These are phyloP conservation scores for Branchellion lobata DNA, from an alignment of 2,888 invertebrate genomes.

Conservation along the genomic window DNA sequence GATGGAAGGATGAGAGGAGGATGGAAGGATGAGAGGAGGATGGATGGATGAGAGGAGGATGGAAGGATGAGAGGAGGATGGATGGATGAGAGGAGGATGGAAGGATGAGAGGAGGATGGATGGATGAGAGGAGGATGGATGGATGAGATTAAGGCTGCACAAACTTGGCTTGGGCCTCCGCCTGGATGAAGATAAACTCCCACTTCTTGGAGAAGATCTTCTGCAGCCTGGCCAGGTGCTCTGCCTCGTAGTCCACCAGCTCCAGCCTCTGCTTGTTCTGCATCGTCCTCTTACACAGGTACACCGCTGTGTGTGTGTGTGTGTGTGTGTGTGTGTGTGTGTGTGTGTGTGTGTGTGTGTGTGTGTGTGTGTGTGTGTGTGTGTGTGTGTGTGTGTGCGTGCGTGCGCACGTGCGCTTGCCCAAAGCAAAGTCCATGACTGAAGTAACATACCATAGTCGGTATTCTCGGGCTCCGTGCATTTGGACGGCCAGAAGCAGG, in stretches of 20 bases:
- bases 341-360: neutral
- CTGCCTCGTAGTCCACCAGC: conserved; percentile 96
- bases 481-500: conserved; percentile 99
- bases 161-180: conserved; percentile 80
- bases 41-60: too few relatives aligned
- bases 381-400: too few relatives aligned
- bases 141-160: conserved; percentile 43
- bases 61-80: too few relatives aligned
- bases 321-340: neutral
- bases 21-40: too few relatives aligned
- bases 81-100: too few relatives aligned
- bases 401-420: too few relatives aligned
- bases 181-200: conserved; percentile 99
- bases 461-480: conserved; percentile 95
- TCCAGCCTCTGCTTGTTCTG: conserved; percentile 98
- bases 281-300: conserved; percentile 98
- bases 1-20: too few relatives aligned
- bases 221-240: conserved; percentile 91
- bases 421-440: too few relatives aligned
- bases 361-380: too few relatives aligned
- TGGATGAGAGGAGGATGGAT: too few relatives aligned
- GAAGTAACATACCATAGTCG: conserved; percentile 78
- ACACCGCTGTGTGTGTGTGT: conserved; percentile 75
- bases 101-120: too few relatives aligned
- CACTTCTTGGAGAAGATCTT: conserved; percentile 99